phyloP scores from a whole-genome alignment of 2,888 invertebrate genomes.

The Nasonovia ribisnigri region DNA sequence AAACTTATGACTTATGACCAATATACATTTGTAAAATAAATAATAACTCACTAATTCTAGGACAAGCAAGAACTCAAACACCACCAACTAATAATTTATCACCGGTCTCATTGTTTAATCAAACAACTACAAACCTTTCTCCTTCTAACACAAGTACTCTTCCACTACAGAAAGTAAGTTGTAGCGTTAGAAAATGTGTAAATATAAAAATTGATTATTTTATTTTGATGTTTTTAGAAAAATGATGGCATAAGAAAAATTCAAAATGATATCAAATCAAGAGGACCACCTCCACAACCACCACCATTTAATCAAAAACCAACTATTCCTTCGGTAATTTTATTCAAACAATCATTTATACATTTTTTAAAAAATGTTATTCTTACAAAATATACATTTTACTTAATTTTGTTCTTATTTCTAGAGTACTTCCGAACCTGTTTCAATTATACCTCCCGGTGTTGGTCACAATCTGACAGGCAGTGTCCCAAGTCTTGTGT shows the following conservation, averaged over 20 bases:
- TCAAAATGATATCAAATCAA: slow-evolving; percentile 71
- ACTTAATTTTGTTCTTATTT: slow-evolving; percentile 67
- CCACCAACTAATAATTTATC: slow-evolving; percentile 38
- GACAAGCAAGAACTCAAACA: slow-evolving; percentile 14
- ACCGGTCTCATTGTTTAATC: slow-evolving; percentile 37
- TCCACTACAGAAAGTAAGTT: slow-evolving; percentile 48
- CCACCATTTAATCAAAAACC: slow-evolving; percentile 70
- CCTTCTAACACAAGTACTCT: slow-evolving; percentile 50
- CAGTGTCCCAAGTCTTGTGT: slow-evolving; percentile 65
- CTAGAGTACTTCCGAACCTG: slow-evolving; percentile 77
- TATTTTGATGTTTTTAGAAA: slow-evolving; percentile 65
- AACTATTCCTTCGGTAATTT: slow-evolving; percentile 69
- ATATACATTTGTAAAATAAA: background rate
- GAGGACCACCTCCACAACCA: slow-evolving; percentile 83
- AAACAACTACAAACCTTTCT: slow-evolving; percentile 37
- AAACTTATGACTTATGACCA: background rate
- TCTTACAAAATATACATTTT: background rate
- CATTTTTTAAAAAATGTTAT: slow-evolving; percentile 52
- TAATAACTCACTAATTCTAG: slow-evolving; percentile 22
- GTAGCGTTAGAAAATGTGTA: background rate
- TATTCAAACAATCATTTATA: slow-evolving; percentile 67
- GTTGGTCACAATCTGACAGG: slow-evolving; percentile 67
- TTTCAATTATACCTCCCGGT: slow-evolving; percentile 70
- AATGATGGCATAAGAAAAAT: slow-evolving; percentile 64
- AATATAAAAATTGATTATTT: background rate